These are phyloP conservation scores for Babylonia areolata DNA, from an alignment of 1,140 invertebrate genomes.

Conservation along the genomic window DNA sequence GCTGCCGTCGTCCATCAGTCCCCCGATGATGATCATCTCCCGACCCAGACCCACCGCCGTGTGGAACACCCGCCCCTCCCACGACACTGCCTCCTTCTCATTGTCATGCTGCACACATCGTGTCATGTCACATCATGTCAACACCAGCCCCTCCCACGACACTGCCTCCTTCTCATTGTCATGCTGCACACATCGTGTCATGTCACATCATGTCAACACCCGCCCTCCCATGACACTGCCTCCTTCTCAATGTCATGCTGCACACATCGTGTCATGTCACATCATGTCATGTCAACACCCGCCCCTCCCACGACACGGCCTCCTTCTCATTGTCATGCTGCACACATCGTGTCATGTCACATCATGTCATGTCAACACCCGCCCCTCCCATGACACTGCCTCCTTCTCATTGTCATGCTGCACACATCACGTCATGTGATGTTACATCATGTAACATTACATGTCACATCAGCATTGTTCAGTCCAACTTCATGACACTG, in stretches of 20 bases:
- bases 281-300: no score
- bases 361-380: no score
- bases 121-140: no score
- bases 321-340: slow-evolving; percentile 19
- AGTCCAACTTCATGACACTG: no score
- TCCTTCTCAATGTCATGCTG: slow-evolving; percentile 18
- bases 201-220: no score
- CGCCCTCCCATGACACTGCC: slow-evolving; percentile 75
- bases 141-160: slow-evolving; percentile 81
- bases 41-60: slow-evolving; percentile 90
- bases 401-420: slow-evolving; percentile 19
- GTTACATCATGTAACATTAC: no score
- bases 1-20: slow-evolving; percentile 82
- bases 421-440: no score
- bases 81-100: slow-evolving; percentile 6
- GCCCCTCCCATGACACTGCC: slow-evolving; percentile 72
- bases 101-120: slow-evolving; percentile 5
- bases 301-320: slow-evolving; percentile 72
- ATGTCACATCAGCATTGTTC: no score
- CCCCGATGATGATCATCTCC: slow-evolving; percentile 94
- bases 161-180: slow-evolving; percentile 23
- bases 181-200: no score
- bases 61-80: slow-evolving; percentile 86
- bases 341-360: no score
- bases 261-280: no score